Base-by-base conservation (phyloP, 2,888 invertebrate species). In the Melikaiella ostensackeni region DNA sequence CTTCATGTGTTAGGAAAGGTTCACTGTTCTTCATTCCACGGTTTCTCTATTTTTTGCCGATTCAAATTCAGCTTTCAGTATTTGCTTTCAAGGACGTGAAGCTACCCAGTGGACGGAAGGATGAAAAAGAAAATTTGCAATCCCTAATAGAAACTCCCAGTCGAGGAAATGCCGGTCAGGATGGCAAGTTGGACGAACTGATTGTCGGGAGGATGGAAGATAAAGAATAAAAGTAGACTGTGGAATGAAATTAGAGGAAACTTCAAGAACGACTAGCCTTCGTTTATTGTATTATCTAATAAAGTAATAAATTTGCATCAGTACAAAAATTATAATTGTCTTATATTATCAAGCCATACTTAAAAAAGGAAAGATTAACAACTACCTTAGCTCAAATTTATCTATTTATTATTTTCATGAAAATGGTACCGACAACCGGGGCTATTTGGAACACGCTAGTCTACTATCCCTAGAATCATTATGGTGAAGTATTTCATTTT, bases 51-150 rank as follows among this genome's bases (percentile, higher is more conserved):
- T 63, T 66, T 46, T 66, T 50, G 7, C 7, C 9, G 19, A 50
- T 50, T 66, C 46, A 46, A 66, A 66, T 66, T 66, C 27, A n/a
- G 46, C 24, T 27, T 46, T 9, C 19, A 27, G 66, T 66, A 50
- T 66, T 66, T 66, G 46, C 66, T 66, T 66, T 66, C 27, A 66
- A 42, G 46, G 46, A 66, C 42, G 64, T 42, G 27, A 30, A 46
- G 42, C 30, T 50, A 66, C 27, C 66, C 66, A 66, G 66, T 66
- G 46, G 30, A 42, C 64, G 38, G 19, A 66, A n/a, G 27, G 66
- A 30, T 30, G 42, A 16, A 64, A 64, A 66, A 46, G 42, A 66
- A 66, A 66, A 66, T 66, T 46, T 66, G 66, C 46, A 66, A 66
- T 46, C 66, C 19, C 66, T 66, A 46, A 66, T 50, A 66, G n/a